A percentile compares a stretch with the other conserved stretches of the same genome.
Evolutionary conservation across 2,797 vertebrate genomes (phyloP).

Genomic region (Peromyscus melanophrys): DNA sequence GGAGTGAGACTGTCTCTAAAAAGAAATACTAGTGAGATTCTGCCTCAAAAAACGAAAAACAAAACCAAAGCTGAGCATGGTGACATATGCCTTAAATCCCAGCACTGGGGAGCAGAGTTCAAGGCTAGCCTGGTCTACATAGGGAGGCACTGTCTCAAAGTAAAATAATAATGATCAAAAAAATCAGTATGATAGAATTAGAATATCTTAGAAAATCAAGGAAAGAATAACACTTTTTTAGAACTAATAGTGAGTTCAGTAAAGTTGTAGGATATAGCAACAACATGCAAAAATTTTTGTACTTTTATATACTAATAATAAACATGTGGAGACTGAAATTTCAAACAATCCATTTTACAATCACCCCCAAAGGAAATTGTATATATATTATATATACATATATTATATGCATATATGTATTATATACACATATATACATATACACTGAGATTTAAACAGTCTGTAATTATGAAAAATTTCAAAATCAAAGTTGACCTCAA

Average conservation of each 20-base stretch:
- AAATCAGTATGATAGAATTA: neutral
- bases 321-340: neutral
- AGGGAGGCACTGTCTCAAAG: neutral
- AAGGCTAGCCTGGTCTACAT: neutral
- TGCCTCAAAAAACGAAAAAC: neutral
- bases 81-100: neutral
- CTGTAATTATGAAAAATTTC: conserved; percentile 3
- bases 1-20: neutral
- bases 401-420: neutral
- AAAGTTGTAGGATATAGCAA: neutral
- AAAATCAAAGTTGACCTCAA: conserved; percentile 26
- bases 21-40: neutral
- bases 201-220: neutral
- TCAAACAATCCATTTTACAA: neutral
- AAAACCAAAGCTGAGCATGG: neutral
- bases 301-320: conserved; percentile 6
- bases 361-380: neutral
- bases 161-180: neutral
- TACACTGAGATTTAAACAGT: neutral
- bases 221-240: neutral
- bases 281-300: neutral
- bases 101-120: neutral
- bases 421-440: neutral
- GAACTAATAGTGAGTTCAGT: neutral
- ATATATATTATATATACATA: neutral